Percentiles rank a stretch among this genome's conserved stretches.
Evolutionary conservation across 2,113 vertebrate genomes (phyloP).

Genomic region (Spea bombifrons): DNA sequence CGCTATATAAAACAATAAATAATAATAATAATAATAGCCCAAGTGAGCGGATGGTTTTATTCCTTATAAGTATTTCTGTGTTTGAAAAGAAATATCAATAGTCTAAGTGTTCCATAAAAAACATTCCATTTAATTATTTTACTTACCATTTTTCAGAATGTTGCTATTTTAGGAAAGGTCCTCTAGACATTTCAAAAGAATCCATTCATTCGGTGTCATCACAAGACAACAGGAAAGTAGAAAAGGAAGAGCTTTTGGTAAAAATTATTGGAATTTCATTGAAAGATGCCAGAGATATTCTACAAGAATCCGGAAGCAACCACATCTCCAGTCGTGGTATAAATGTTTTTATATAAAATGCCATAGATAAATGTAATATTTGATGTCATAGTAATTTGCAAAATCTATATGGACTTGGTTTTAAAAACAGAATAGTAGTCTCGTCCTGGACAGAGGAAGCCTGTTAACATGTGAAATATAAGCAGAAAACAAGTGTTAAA

Average conservation of each 20-base stretch:
- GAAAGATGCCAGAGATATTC: neutral
- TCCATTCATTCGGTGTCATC: neutral
- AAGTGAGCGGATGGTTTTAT: too few relatives aligned
- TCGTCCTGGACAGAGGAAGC: neutral
- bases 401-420: neutral
- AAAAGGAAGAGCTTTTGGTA: neutral
- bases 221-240: neutral
- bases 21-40: too few relatives aligned
- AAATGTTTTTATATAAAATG: neutral
- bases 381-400: neutral
- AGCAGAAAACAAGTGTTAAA: constrained; percentile 18
- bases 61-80: too few relatives aligned
- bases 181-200: neutral
- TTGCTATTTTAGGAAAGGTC: neutral
- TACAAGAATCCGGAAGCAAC: neutral
- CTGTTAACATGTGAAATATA: constrained; percentile 6
- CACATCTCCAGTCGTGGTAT: neutral
- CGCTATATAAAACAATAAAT: too few relatives aligned
- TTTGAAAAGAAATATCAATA: too few relatives aligned
- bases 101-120: too few relatives aligned
- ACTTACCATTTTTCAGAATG: neutral
- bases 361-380: neutral
- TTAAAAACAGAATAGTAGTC: neutral
- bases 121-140: neutral
- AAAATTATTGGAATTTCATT: neutral